phyloP scores from a whole-genome alignment of 2,797 vertebrate species.

The Gouania willdenowi region DNA sequence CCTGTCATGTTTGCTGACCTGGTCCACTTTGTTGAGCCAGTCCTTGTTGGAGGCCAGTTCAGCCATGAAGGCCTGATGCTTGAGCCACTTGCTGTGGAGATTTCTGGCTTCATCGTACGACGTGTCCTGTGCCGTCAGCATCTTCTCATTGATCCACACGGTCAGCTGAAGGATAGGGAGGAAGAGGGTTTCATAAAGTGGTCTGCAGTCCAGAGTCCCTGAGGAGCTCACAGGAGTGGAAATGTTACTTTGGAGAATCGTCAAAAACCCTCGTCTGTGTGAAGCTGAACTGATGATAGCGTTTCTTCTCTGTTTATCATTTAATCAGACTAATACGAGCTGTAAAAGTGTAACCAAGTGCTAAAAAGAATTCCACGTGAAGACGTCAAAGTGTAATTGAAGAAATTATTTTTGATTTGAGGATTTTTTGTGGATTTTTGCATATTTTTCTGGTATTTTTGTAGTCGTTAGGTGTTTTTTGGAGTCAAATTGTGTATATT shows the following conservation, averaged over 20 bases:
- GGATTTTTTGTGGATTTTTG: too few species aligned
- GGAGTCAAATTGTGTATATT: too few species aligned
- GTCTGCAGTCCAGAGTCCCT: background rate
- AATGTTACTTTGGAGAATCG: conserved; percentile 22
- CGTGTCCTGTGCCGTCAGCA: conserved; percentile 90
- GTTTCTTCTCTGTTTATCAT: too few species aligned
- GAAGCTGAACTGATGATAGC: background rate
- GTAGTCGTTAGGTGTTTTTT: too few species aligned
- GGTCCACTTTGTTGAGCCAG: conserved; percentile 87
- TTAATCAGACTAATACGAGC: too few species aligned
- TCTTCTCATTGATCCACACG: conserved; percentile 96
- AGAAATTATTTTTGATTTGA: too few species aligned
- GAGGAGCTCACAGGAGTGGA: background rate
- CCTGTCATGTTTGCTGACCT: conserved; percentile 74
- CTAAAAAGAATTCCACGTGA: too few species aligned
- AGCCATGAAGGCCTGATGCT: conserved; percentile 93
- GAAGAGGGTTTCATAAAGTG: conserved; percentile 2
- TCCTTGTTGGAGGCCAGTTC: conserved; percentile 89
- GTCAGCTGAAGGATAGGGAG: conserved; percentile 75
- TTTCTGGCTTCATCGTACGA: conserved; percentile 88
- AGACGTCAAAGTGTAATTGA: too few species aligned
- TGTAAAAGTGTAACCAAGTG: too few species aligned
- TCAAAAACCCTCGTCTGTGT: conserved; percentile 13
- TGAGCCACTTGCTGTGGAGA: conserved; percentile 94
- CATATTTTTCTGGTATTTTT: too few species aligned